These are phyloP conservation scores for Glossosoma conforme DNA, from an alignment of 1,140 invertebrate genomes.

Conservation along the genomic window DNA sequence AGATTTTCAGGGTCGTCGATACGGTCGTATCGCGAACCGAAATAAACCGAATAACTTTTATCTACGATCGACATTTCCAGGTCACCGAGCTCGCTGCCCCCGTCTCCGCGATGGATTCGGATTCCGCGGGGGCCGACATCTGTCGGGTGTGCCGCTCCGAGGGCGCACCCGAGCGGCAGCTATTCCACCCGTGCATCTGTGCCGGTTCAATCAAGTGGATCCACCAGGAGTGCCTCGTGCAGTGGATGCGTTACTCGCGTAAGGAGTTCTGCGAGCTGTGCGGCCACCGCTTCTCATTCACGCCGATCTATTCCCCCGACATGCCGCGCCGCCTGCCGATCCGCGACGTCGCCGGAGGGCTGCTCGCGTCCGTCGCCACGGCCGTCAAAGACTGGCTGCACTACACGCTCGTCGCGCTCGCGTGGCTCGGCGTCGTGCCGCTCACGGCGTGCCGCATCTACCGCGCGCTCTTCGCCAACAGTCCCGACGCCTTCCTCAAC, in stretches of 20 bases:
- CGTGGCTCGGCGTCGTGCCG: conserved; percentile 98
- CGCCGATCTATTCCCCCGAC: conserved; percentile 97
- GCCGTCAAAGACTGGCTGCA: conserved; percentile 95
- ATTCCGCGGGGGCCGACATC: conserved; percentile 64
- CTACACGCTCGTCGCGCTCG: conserved; percentile 88
- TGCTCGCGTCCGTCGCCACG: conserved; percentile 83
- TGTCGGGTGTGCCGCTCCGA: conserved; percentile 97
- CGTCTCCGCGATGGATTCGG: conserved; percentile 12
- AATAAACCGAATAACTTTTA: too few species aligned
- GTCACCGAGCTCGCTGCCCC: conserved; percentile 9
- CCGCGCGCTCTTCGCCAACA: conserved; percentile 84
- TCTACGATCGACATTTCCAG: conserved; percentile 17
- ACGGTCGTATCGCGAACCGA: too few species aligned
- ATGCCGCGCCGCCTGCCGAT: conserved; percentile 96
- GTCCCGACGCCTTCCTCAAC: conserved; percentile 76
- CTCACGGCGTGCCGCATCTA: conserved; percentile 96
- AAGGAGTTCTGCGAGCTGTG: conserved; percentile 99
- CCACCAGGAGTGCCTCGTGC: conserved; percentile 88
- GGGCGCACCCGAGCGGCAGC: conserved; percentile 67
- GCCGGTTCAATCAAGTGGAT: conserved; percentile 99
- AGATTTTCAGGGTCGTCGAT: background rate
- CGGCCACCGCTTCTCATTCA: conserved; percentile 96
- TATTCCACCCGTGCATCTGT: conserved; percentile 98
- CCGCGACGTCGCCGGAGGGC: conserved; percentile 81
- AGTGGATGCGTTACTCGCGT: conserved; percentile 91